A percentile compares a stretch with the other conserved stretches of the same genome.
Evolutionary conservation across 2,797 vertebrate species (phyloP).

Genomic region (Tangara arthus): DNA sequence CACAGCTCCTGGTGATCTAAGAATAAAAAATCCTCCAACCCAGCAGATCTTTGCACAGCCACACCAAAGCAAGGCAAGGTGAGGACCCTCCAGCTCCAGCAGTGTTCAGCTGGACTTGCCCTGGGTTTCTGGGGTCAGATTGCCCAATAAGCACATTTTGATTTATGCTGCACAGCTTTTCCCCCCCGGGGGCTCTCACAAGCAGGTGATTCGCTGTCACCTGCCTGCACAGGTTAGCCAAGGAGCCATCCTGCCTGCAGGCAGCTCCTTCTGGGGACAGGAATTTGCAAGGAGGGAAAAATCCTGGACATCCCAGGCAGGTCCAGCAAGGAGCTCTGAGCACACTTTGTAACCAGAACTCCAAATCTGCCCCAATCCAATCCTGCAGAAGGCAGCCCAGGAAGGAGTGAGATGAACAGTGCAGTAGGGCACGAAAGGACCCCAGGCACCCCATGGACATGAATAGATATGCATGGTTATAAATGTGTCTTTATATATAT

Average conservation of each 20-base stretch:
- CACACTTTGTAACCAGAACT: rapidly evolving
- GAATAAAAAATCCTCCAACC: rapidly evolving
- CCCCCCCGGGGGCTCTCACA: not conserved
- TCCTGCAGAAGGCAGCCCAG: too few relatives aligned
- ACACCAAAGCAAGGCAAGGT: not conserved
- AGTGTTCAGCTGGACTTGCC: rapidly evolving
- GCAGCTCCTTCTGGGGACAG: not conserved
- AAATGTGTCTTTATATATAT: not conserved
- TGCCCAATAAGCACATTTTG: not conserved
- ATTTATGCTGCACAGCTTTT: not conserved
- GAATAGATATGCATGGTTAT: rapidly evolving
- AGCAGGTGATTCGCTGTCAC: not conserved
- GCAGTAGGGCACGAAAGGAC: too few relatives aligned
- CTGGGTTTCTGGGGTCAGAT: not conserved
- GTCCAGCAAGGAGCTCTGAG: not conserved
- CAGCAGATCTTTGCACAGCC: not conserved
- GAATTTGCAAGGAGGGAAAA: not conserved
- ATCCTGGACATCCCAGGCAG: not conserved
- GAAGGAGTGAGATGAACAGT: too few relatives aligned
- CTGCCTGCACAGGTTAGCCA: not conserved
- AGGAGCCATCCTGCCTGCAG: not conserved
- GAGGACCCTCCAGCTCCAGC: not conserved
- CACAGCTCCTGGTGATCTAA: rapidly evolving
- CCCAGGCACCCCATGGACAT: too few relatives aligned
- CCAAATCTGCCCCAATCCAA: too few relatives aligned